These are phyloP conservation scores for Anarhynchus alexandrinus DNA, from an alignment of 2,113 vertebrate genomes.

Conservation along the genomic window DNA sequence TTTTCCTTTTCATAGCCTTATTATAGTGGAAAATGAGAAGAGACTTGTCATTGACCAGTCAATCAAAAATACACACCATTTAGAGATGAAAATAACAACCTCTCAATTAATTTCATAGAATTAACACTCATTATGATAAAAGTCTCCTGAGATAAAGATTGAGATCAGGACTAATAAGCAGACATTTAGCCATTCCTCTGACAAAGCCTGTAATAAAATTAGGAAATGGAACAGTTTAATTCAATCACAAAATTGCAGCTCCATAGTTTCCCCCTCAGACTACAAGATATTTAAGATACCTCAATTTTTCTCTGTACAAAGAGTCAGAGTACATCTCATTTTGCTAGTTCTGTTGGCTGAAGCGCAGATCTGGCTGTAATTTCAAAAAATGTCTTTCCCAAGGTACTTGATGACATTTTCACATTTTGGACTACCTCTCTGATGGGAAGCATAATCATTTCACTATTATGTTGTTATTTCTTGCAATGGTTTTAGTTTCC, in stretches of 20 bases:
- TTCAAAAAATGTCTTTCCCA: not conserved
- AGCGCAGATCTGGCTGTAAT: not conserved
- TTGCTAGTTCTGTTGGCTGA: not conserved
- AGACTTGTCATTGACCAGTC: conserved; percentile 26
- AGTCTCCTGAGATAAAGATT: conserved; percentile 29
- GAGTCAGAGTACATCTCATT: not conserved
- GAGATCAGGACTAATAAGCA: conserved; percentile 20
- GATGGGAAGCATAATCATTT: conserved; percentile 29
- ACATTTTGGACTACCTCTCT: conserved; percentile 1
- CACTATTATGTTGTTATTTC: conserved; percentile 5
- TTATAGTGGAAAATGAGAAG: conserved; percentile 10
- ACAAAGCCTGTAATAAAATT: conserved; percentile 36
- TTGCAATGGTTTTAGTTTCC: not conserved
- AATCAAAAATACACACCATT: conserved; percentile 47
- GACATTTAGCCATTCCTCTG: conserved; percentile 24
- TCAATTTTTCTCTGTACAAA: not conserved
- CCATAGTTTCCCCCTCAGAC: not conserved
- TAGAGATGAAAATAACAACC: conserved; percentile 46
- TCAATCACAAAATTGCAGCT: not conserved
- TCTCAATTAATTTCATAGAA: conserved; percentile 59
- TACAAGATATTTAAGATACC: not conserved
- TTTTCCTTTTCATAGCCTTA: conserved; percentile 24
- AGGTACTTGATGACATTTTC: conserved; percentile 13
- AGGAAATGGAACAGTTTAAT: conserved; percentile 24
- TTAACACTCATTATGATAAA: conserved; percentile 55